Evolutionary conservation across 2,888 invertebrate genomes (phyloP), one percentile per base, ranked within the genome.

Genomic region (Lasioglossum villosulum): DNA sequence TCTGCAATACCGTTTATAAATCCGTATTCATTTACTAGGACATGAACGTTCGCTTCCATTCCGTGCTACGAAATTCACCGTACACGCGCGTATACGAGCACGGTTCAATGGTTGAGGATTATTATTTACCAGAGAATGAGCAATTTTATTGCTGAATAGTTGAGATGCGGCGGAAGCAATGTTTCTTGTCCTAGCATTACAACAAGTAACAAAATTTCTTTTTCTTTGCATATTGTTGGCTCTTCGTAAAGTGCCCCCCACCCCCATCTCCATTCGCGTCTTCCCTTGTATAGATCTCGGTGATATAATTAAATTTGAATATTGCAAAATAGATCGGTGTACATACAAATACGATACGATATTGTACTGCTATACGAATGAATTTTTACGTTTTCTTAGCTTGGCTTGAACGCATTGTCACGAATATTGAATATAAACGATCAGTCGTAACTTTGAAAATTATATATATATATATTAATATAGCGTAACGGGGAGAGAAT

Each of bases 1-100:
- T 88, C 90, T 92, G 86, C 90, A 90, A 91, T 89, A 87, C 85
- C 92, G 89, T 88, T 92, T 91, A 92, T 89, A 92, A 91, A 88
- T 90, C 89, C 90, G 88, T 88, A 88, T 86, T 90, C 80, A 87
- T 83, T 82, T 87, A 88, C 90, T 89, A 90, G 92, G 90, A 90
- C 86, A 88, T 59, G 82, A 89, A 89, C 83, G 84, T 85, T 68
- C 48, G 56, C 77, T 87, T 86, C 84, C 86, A 71, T 75, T 63
- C 37, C 59, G 75, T 59, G 10, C 59, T 56, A 48, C 56, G 16
- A n/a, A 74, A 79, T 75, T 75, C 23, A 74, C 48, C 52, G 48
- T 80, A 56, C 14, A 27, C 16, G 12, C 42, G 12, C 42, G 39
- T 39, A n/a, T 27, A 63, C 19, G 39, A 86, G 45, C 34, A 56